Percentiles rank a stretch among this genome's conserved stretches.
Conservation (phyloP, 2,888 invertebrate species). For the Zygogramma bicolorata region DNA sequence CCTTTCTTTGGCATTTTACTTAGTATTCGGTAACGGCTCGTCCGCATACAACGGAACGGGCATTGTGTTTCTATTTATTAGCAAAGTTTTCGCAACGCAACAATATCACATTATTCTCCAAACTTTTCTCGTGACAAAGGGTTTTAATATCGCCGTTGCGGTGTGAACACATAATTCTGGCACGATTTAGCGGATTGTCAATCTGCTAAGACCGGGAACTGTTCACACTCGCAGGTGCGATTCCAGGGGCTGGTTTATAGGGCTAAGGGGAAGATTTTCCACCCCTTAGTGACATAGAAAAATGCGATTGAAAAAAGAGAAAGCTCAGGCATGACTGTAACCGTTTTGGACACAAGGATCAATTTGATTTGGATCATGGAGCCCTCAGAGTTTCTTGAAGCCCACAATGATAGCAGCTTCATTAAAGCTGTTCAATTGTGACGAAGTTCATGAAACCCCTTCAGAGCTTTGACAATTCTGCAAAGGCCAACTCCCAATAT, state of each 20-base stretch:
- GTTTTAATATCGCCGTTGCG: conserved; percentile 43
- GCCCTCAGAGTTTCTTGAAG: no score
- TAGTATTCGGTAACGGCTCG: conserved; percentile 9
- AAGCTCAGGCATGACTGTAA: no score
- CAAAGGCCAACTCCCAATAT: no score
- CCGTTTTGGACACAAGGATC: no score
- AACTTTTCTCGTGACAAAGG: conserved; percentile 43
- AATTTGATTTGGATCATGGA: no score
- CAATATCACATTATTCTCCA: conserved; percentile 39
- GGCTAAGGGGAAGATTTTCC: no score
- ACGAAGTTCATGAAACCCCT: no score
- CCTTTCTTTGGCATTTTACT: conserved; percentile 2
- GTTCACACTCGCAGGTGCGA: neutral
- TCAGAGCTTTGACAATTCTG: no score
- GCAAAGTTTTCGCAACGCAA: conserved; percentile 47
- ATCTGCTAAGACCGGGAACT: conserved; percentile 5
- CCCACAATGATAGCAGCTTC: no score
- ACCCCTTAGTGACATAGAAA: no score
- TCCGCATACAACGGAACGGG: conserved; percentile 32
- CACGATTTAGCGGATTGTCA: conserved; percentile 42
- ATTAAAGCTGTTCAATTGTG: no score
- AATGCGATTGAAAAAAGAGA: no score
- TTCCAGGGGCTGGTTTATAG: neutral
- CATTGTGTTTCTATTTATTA: conserved; percentile 51
- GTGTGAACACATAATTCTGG: conserved; percentile 40